phyloP scores from a whole-genome alignment of 2,113 vertebrate species.

The Meriones unguiculatus region DNA sequence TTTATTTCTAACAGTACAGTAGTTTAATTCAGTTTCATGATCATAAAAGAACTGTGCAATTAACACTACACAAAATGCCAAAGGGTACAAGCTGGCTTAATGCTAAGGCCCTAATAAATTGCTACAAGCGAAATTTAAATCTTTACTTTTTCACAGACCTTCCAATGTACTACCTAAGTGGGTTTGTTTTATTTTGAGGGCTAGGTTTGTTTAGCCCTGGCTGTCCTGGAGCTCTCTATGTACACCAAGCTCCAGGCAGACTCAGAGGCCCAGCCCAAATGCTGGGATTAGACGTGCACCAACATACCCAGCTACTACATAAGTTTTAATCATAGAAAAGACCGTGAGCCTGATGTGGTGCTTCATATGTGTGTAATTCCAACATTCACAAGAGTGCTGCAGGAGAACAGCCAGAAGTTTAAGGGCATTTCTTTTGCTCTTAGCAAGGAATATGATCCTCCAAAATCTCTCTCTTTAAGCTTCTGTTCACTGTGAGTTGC shows the following conservation, averaged over 20 bases:
- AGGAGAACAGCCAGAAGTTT: not conserved
- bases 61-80: not conserved
- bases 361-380: not conserved
- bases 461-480: not conserved
- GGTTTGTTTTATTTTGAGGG: not conserved
- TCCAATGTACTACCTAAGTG: slow-evolving; percentile 42
- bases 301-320: not conserved
- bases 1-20: slow-evolving; percentile 27
- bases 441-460: not conserved
- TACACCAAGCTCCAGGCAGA: not conserved
- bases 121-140: slow-evolving; percentile 37
- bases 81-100: not conserved
- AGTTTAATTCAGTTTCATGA: slow-evolving; percentile 7
- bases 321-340: not conserved
- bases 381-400: not conserved
- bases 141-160: not conserved
- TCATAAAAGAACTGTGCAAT: slow-evolving; percentile 19
- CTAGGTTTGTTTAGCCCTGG: not conserved
- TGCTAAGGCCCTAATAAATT: slow-evolving; percentile 43
- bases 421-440: not conserved
- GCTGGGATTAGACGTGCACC: not conserved
- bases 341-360: not conserved
- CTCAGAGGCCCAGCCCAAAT: not conserved
- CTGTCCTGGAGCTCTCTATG: not conserved
- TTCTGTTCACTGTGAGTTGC: not conserved